These are phyloP conservation scores for Copsychus sechellarum DNA, from an alignment of 2,113 vertebrate genomes.

Conservation along the genomic window DNA sequence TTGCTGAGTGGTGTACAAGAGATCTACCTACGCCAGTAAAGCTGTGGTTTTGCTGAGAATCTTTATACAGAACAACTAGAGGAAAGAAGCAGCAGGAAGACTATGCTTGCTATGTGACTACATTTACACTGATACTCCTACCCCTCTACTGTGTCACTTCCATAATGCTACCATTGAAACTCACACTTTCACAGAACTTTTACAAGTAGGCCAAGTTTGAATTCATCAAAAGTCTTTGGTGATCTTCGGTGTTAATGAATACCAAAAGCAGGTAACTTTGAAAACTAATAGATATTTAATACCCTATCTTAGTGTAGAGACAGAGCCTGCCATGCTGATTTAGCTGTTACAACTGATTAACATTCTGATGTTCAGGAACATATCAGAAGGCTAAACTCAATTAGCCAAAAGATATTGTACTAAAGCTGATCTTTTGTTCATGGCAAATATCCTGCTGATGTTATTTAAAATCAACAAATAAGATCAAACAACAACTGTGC, in stretches of 20 bases:
- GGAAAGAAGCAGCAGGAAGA: background rate
- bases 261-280: slow-evolving; percentile 57
- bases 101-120: background rate
- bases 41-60: background rate
- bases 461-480: slow-evolving; percentile 10
- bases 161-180: background rate
- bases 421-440: slow-evolving; percentile 26
- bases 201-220: background rate
- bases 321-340: slow-evolving; percentile 60
- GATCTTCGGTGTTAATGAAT: slow-evolving; percentile 39
- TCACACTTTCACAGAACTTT: background rate
- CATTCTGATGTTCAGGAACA: slow-evolving; percentile 21
- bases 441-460: background rate
- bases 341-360: slow-evolving; percentile 53
- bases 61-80: background rate
- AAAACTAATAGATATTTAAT: slow-evolving; percentile 58
- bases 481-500: background rate
- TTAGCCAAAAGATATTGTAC: slow-evolving; percentile 39
- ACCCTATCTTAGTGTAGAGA: background rate
- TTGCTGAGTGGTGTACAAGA: background rate
- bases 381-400: slow-evolving; percentile 38
- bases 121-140: background rate
- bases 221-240: background rate
- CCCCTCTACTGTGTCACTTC: background rate
- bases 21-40: background rate